A percentile compares a stretch with the other conserved stretches of the same genome.
These are phyloP conservation scores for Heliconius charithonia DNA, from an alignment of 2,888 invertebrate species.

Conservation along the genomic window DNA sequence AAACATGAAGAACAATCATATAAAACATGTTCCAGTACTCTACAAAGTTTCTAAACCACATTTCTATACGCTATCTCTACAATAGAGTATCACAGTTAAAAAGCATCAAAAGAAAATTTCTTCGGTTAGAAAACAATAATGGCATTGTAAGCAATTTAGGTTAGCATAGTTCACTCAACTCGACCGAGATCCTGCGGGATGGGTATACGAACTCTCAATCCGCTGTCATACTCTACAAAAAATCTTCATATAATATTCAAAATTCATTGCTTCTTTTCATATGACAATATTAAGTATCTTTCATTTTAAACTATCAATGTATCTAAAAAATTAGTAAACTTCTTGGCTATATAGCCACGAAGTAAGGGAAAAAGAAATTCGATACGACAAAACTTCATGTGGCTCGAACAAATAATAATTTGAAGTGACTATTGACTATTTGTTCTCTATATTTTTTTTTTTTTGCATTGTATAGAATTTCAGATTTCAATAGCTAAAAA, in stretches of 20 bases:
- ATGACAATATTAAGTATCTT: background rate
- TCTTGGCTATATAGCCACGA: background rate
- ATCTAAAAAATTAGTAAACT: background rate
- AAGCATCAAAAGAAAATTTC: constrained; percentile 65
- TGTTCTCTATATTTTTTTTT: constrained; percentile 7
- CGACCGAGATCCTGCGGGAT: constrained; percentile 73
- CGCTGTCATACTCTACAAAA: constrained; percentile 25
- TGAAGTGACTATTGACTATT: constrained; percentile 84
- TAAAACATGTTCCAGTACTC: background rate
- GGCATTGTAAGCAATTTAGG: constrained; percentile 76
- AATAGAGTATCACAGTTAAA: constrained; percentile 58
- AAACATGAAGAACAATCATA: constrained; percentile 6
- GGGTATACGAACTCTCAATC: constrained; percentile 35
- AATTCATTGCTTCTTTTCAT: constrained; percentile 2
- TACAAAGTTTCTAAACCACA: constrained; percentile 23
- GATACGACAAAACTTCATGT: constrained; percentile 76
- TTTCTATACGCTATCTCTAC: constrained; percentile 57
- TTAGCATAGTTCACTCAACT: constrained; percentile 79
- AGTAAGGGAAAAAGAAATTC: constrained; percentile 62
- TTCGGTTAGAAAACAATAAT: constrained; percentile 67
- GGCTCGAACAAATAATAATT: constrained; percentile 81
- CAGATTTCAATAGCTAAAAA: constrained; percentile 64
- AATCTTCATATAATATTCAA: constrained; percentile 31
- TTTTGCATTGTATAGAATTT: constrained; percentile 63
- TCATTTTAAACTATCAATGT: background rate